phyloP scores from a whole-genome alignment of 2,888 invertebrate genomes.

The Synanthedon myopaeformis region DNA sequence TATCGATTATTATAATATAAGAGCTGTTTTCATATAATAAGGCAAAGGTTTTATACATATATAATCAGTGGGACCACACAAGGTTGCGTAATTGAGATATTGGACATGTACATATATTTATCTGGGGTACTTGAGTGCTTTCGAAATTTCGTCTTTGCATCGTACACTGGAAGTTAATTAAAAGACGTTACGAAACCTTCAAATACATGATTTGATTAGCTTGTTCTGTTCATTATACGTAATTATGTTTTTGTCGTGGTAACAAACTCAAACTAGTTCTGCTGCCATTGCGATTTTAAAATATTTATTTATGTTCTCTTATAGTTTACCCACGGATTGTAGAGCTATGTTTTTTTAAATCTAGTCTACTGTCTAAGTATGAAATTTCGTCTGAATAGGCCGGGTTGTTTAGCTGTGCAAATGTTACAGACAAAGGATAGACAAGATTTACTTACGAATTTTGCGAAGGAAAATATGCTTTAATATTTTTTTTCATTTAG shows the following conservation, averaged over 20 bases:
- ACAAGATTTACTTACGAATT: too few relatives aligned
- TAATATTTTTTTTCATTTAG: too few relatives aligned
- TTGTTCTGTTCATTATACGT: conserved; percentile 44
- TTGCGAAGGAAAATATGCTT: too few relatives aligned
- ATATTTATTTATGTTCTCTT: too few relatives aligned
- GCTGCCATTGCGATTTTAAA: not conserved
- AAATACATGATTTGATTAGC: conserved; percentile 30
- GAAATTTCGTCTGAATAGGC: too few relatives aligned
- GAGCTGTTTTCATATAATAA: conserved; percentile 39
- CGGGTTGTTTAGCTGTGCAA: too few relatives aligned
- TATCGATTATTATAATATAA: conserved; percentile 49
- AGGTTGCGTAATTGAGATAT: conserved; percentile 57
- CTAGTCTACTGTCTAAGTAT: too few relatives aligned
- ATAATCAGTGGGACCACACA: conserved; percentile 63
- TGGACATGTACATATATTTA: conserved; percentile 24
- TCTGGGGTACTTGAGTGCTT: conserved; percentile 11
- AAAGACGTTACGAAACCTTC: conserved; percentile 32
- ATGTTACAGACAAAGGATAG: too few relatives aligned
- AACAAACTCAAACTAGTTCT: conserved; percentile 4
- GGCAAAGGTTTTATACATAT: conserved; percentile 12
- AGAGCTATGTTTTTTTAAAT: too few relatives aligned
- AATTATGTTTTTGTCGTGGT: conserved; percentile 40
- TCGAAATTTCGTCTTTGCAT: conserved; percentile 19
- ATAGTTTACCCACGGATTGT: too few relatives aligned
- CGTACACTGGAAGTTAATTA: conserved; percentile 25